Base-by-base conservation (phyloP, 2,797 vertebrate species). In the Neosilurus mollespiculum region DNA sequence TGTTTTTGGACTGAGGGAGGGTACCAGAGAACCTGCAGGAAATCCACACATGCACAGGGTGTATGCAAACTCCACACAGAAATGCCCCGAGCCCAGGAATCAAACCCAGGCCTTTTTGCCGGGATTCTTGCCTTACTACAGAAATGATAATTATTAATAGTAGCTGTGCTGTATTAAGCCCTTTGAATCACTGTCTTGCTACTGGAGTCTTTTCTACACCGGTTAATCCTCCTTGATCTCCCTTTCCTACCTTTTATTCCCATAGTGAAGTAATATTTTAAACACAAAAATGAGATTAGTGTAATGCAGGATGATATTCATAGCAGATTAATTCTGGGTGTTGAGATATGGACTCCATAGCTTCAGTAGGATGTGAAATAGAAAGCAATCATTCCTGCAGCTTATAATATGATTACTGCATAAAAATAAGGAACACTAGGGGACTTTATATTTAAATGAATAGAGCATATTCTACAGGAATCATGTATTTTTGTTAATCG, bases 231-330 rank as follows among this genome's bases (percentile, higher is more conserved):
- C 66, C 26, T 53, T 78, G 61, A 67, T 62, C 59, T 80, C 70
- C 62, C 72, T 76, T 77, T 43, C 65, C 51, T 66, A 53, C 51
- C 16, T 66, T 72, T 58, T 43, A 24, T 22, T 12, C 71, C 71
- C 58, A n/a, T 10, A 20, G 76, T 66, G 43, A 66, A 81, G 80
- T 87, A 73, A 81, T 49, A 81, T 73, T 53, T 61, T 49, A 59
- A 54, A 26, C 79, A 62, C 58, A 64, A 66, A 30, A 59, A 72
- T 64, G 61, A 79, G 65, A 86, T 84, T 65, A 65, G 49, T 26
- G 78, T 26, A 82, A 85, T 79, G 72, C 22, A 8, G 51, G 64
- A 80, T 87, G 70, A 80, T 87, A 66, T 71, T 86, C 71, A 81
- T 73, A 82, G 75, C 61, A 75, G 82, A 78, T 78, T 86, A 84